Conservation (phyloP, 1,140 invertebrate species). For the Ceratitis capitata region DNA sequence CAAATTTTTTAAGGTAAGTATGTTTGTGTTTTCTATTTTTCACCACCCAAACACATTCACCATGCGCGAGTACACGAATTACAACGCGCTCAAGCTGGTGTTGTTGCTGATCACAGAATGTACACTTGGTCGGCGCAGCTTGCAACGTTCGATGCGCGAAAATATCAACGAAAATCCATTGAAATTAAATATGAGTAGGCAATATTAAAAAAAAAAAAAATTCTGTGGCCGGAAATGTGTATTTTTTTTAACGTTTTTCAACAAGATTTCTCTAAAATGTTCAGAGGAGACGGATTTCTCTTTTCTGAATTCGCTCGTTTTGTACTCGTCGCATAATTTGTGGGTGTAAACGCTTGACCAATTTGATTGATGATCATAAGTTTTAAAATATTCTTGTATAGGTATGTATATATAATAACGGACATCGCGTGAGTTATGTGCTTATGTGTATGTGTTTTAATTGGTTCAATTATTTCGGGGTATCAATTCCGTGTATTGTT, state of each 20-base stretch:
- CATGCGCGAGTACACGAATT: not conserved
- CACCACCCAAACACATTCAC: not conserved
- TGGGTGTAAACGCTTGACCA: slow-evolving; percentile 23
- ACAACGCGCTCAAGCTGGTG: slow-evolving; percentile 11
- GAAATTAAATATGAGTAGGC: too few relatives aligned
- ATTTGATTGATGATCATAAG: slow-evolving; percentile 20
- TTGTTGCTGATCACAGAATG: not conserved
- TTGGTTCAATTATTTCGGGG: not conserved
- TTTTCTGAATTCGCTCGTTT: too few relatives aligned
- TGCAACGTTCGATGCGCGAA: not conserved
- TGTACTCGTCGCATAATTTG: not conserved
- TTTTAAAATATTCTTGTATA: not conserved
- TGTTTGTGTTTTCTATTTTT: not conserved
- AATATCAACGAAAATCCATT: not conserved
- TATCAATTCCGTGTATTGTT: not conserved
- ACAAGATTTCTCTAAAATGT: too few relatives aligned
- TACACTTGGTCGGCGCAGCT: not conserved
- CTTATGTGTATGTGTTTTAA: not conserved
- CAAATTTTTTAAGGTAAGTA: not conserved
- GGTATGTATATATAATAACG: too few relatives aligned
- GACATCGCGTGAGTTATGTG: not conserved
- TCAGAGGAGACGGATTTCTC: too few relatives aligned
- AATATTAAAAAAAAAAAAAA: too few relatives aligned
- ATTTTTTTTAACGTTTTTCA: not conserved
- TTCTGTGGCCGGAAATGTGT: too few relatives aligned